Percentiles rank a stretch among this genome's conserved stretches.
phyloP scores from a whole-genome alignment of 2,113 vertebrate genomes.

The Scortum barcoo region DNA sequence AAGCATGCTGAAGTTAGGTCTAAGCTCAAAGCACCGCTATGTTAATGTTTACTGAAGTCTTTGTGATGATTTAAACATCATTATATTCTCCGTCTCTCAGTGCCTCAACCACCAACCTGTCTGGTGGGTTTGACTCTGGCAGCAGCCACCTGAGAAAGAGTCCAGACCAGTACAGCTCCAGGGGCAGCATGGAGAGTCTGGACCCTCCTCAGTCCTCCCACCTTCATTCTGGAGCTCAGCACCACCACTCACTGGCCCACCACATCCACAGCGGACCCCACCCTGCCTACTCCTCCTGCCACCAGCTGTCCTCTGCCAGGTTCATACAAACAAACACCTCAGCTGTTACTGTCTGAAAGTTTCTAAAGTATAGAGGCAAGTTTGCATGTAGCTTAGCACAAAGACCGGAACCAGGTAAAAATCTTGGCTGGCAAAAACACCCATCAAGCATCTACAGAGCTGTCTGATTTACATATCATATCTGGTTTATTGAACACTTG shows the following conservation, averaged over 20 bases:
- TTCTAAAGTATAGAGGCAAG: neutral
- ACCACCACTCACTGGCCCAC: slow-evolving; percentile 60
- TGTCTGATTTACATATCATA: neutral
- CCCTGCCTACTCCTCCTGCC: slow-evolving; percentile 89
- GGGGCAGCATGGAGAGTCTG: slow-evolving; percentile 97
- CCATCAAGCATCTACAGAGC: neutral
- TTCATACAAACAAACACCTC: slow-evolving; percentile 49
- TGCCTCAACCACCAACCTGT: slow-evolving; percentile 92
- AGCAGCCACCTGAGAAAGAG: slow-evolving; percentile 90
- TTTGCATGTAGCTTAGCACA: neutral
- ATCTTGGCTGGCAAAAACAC: neutral
- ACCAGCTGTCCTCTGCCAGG: slow-evolving; percentile 92
- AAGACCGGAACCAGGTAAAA: neutral
- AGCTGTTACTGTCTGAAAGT: neutral
- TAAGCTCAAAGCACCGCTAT: neutral
- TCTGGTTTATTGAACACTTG: neutral
- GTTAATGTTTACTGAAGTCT: neutral
- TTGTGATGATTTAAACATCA: no score
- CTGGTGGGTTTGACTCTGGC: slow-evolving; percentile 79
- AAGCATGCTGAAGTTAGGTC: neutral
- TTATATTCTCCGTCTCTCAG: slow-evolving; percentile 75
- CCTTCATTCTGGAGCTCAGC: slow-evolving; percentile 48
- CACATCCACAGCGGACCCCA: slow-evolving; percentile 64
- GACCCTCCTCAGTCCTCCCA: slow-evolving; percentile 81
- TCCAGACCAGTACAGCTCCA: slow-evolving; percentile 95